These are phyloP conservation scores for Sericinus montela DNA, from an alignment of 2,888 invertebrate genomes.

Conservation along the genomic window DNA sequence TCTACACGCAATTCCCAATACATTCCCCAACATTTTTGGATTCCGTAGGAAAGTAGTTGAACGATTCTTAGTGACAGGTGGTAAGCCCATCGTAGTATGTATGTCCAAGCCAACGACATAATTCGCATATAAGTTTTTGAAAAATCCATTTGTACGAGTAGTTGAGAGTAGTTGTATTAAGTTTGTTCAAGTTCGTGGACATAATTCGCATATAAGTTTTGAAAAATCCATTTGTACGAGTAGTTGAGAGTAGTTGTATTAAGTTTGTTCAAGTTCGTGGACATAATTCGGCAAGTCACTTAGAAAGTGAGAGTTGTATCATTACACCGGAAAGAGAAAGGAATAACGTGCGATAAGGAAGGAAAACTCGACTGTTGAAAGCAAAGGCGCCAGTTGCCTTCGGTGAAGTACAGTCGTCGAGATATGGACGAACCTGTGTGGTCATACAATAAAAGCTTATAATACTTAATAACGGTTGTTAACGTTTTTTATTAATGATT, in stretches of 20 bases:
- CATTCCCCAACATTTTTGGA: too few relatives aligned
- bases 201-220: constrained; percentile 11
- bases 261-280: constrained; percentile 11
- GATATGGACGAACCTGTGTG: neutral
- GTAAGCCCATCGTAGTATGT: too few relatives aligned
- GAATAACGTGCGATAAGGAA: constrained; percentile 24
- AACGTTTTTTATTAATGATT: too few relatives aligned
- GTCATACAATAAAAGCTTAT: neutral
- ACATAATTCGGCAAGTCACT: constrained; percentile 12
- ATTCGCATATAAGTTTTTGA: too few relatives aligned
- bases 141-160: neutral
- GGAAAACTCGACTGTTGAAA: constrained; percentile 33
- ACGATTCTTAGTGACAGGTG: too few relatives aligned
- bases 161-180: too few relatives aligned
- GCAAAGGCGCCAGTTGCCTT: constrained; percentile 39
- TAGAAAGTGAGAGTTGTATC: constrained; percentile 33
- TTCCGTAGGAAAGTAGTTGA: too few relatives aligned
- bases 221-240: neutral
- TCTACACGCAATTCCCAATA: too few relatives aligned
- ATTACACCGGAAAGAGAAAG: constrained; percentile 31
- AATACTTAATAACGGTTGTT: too few relatives aligned
- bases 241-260: too few relatives aligned
- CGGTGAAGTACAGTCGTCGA: constrained; percentile 28
- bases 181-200: constrained; percentile 12
- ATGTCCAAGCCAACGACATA: too few relatives aligned